Base-by-base conservation (phyloP, 2,797 vertebrate species). In the Gouania willdenowi region DNA sequence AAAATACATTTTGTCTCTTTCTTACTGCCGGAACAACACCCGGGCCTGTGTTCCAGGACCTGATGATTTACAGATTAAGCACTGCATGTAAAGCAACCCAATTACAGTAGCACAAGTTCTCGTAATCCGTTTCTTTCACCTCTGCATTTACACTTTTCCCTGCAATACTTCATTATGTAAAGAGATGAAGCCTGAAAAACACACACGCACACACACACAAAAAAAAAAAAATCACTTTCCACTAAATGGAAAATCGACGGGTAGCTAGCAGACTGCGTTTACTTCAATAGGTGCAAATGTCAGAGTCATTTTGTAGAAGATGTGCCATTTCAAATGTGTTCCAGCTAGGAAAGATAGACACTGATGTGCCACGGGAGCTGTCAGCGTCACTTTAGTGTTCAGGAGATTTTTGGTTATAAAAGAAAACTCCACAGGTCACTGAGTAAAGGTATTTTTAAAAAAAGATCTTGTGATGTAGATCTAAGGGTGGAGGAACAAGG, bases 281-380 rank as follows among this genome's bases (percentile, higher is more conserved):
- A 50, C 48, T 32, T 27, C 66, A 36, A 52, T 32, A 28, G 47
- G 49, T 38, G 49, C 14, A 14, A 59, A 53, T 37, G 54, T 72
- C 53, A 46, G 47, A 52, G 51, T 65, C 31, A 46, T 64, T 65
- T 59, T 60, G 28, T 21, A 8, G 38, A 54, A 48, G 50, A 58
- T 44, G 41, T 60, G 48, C 40, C 41, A 30, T 57, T 63, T 45
- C 34, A 74, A 62, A 59, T 45, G 47, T 31, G 7, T 48, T 46
- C 41, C 44, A 33, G 44, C 25, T n/a, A 5, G 29, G 47, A 64
- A 30, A 35, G 48, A 36, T 26, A 22, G 35, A 24, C 50, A 0
- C 27, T 10, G 46, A 59, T 42, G 11, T 11, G 27, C 12, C 22
- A 23, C 23, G 34, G 24, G 23, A 5, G 1, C 59, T 41, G 28